Base-by-base conservation (phyloP, 2,113 vertebrate species). In the Trematocara variabile region DNA sequence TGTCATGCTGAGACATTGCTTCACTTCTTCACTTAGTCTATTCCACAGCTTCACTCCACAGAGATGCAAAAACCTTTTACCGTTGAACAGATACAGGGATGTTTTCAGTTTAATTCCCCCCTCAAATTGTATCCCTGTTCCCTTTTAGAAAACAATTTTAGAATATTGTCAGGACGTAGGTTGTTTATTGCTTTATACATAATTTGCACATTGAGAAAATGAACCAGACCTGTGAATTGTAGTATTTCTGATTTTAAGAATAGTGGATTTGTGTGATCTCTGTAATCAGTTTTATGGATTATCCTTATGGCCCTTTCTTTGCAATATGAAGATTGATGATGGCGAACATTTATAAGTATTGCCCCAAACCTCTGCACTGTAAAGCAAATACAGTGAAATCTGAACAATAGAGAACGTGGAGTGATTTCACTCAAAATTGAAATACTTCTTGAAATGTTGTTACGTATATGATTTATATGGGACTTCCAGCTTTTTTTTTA, bases 221-320 rank as follows among this genome's bases (percentile, higher is more conserved):
- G 56, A 60, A 33, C 5, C 56, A 33, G 14, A 33, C 0, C 3
- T 58, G 56, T 18, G 28, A 60, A 0, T 60, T 60, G 0, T 58
- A 10, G 56, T 58, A 58, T 2, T 58, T 33, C 0, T 0, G 5
- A 58, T 58, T 58, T 58, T 33, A 58, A 58, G 56, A 58, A 58
- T 33, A 58, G 56, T 33, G 56, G 28, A 4, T 58, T 58, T 56
- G 25, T 56, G 13, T 56, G 55, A 30, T 56, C 55, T 56, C 55
- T 30, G 25, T 56, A 56, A 56, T 8, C 13, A 30, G 25, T 56
- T 56, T 56, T 30, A 56, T 16, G 25, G 55, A 56, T 56, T 56
- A 56, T 30, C 55, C 55, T 56, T 56, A 30, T 56, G 55, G 55
- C 55, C 25, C 13, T 56, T 56, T 30, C 22, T 16, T 56, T 56